A percentile compares a stretch with the other conserved stretches of the same genome.
Evolutionary conservation across 2,888 invertebrate species (phyloP).

Genomic region (Dromius quadrimaculatus): DNA sequence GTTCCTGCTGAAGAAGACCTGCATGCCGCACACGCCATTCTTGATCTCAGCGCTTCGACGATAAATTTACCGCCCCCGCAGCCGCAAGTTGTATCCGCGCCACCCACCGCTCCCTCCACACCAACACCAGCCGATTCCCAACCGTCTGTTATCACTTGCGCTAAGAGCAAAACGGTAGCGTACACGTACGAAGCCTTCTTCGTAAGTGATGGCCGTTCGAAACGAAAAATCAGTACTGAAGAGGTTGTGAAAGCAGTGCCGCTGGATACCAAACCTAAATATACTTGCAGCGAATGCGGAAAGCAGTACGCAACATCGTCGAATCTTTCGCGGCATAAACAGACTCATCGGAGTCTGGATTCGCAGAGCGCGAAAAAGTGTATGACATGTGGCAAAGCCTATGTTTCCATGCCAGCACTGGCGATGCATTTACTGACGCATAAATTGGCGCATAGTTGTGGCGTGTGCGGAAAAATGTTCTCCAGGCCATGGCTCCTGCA

Average conservation of each 20-base stretch:
- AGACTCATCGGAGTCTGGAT: conserved; percentile 92
- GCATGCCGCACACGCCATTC: conserved; percentile 89
- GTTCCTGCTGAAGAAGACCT: conserved; percentile 84
- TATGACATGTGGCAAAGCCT: conserved; percentile 94
- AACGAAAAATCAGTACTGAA: conserved; percentile 71
- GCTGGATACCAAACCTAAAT: conserved; percentile 66
- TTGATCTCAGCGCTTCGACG: conserved; percentile 89
- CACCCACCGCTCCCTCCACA: conserved; percentile 55
- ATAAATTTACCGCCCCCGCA: conserved; percentile 74
- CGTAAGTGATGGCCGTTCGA: conserved; percentile 89
- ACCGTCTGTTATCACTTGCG: too few relatives aligned
- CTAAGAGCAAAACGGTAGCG: conserved; percentile 78
- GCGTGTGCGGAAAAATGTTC: conserved; percentile 94
- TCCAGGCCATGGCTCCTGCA: conserved; percentile 95
- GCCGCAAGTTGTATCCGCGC: conserved; percentile 58
- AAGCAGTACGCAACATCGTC: conserved; percentile 92
- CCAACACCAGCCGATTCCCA: conserved; percentile 60
- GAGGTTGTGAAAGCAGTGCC: conserved; percentile 57
- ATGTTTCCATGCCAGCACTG: conserved; percentile 97
- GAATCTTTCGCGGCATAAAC: conserved; percentile 90
- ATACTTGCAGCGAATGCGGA: conserved; percentile 90
- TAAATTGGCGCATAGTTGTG: conserved; percentile 91
- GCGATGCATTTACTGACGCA: conserved; percentile 95
- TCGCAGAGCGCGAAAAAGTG: conserved; percentile 95
- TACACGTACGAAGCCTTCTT: conserved; percentile 94